Evolutionary conservation across 2,888 invertebrate genomes (phyloP), one percentile per base, ranked within the genome.

Genomic region (Scaptomyza flava): DNA sequence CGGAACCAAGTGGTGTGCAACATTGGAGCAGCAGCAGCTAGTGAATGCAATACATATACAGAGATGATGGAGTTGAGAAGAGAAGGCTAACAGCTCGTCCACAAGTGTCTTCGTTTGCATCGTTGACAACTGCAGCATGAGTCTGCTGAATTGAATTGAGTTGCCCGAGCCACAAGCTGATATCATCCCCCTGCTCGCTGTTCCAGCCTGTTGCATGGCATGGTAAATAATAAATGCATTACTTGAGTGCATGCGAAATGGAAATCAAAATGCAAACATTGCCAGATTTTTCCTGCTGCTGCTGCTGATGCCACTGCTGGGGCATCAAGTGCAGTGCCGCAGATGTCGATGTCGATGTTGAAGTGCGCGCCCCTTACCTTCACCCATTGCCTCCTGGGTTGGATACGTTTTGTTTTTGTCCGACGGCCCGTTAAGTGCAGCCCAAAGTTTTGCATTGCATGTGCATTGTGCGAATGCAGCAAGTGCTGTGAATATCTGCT

Each of bases 181-280:
- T 41, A 17, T 41, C 17, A 3, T 50, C 33, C 12, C 17, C 14
- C 20, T 20, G 14, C 36, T 46, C 11, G 5, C 43, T 20, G 31
- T 23, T n/a, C 17, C 17, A 8, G 62, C 60, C 57, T 53, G 48
- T 53, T 81, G 78, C 66, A 65, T 68, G 62, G 68, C 64, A 9
- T 80, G 68, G 77, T 83, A 83, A 83, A 88, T 83, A 83, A 88
- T 84, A 87, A 88, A 84, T 84, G 89, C 81, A 84, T 83, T 83
- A 78, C 84, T 83, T 64, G 81, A 73, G 89, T 76, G 81, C 81
- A 84, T 81, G 81, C 77, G 76, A 89, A 84, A 84, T 64, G 79
- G 63, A 69, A 76, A 83, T 88, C 87, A 86, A 81, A 89, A 81
- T 84, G 87, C 78, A 88, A 77, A 78, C 84, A 74, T 65, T 80